A percentile compares a stretch with the other conserved stretches of the same genome.
phyloP scores from a whole-genome alignment of 2,113 vertebrate species.

The Zosterops pallidus region DNA sequence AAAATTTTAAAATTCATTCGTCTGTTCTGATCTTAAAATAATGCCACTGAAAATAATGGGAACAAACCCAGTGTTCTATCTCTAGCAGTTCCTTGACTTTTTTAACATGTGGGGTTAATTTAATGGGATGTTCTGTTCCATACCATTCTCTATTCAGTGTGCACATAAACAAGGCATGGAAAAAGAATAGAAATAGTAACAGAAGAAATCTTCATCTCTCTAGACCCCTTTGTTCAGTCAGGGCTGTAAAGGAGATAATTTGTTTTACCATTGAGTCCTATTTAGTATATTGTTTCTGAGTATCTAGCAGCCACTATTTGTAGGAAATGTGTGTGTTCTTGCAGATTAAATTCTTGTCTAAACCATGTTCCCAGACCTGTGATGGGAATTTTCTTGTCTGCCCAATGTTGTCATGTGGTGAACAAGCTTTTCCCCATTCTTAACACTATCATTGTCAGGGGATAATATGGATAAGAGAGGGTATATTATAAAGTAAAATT shows the following conservation, averaged over 20 bases:
- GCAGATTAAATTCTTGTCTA: not conserved
- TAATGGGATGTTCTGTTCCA: conserved; percentile 40
- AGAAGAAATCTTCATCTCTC: not conserved
- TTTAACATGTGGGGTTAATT: conserved; percentile 49
- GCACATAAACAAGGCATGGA: conserved; percentile 17
- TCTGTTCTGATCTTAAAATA: not conserved
- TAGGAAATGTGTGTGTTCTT: not conserved
- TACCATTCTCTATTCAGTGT: not conserved
- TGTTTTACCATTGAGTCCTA: not conserved
- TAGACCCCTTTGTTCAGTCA: not conserved
- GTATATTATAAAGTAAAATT: conserved; percentile 21
- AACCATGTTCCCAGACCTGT: not conserved
- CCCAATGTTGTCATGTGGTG: not conserved
- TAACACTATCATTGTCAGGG: not conserved
- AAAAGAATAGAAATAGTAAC: conserved; percentile 23
- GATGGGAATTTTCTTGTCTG: not conserved
- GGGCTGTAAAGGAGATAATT: not conserved
- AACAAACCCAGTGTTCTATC: not conserved
- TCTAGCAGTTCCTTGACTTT: not conserved
- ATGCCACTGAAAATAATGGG: not conserved
- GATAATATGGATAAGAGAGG: not conserved
- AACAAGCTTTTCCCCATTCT: not conserved
- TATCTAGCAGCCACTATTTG: not conserved
- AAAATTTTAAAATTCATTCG: not conserved
- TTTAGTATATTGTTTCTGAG: not conserved